Conservation (phyloP, 2,113 vertebrate genomes). For the Neomonachus schauinslandi region DNA sequence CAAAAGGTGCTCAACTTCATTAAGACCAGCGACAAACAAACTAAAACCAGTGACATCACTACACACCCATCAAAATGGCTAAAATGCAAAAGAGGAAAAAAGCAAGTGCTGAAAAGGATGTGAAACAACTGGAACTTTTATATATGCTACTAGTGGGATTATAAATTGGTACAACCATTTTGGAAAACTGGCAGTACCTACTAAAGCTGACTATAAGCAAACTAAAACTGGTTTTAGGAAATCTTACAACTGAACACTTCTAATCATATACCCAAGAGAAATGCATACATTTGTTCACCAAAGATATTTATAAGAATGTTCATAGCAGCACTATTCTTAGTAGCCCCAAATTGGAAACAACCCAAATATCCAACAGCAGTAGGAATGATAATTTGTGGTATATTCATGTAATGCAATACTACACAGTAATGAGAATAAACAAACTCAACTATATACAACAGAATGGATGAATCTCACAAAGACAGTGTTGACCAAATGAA, state of each 20-base stretch:
- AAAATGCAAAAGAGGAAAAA: not conserved
- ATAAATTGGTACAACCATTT: not conserved
- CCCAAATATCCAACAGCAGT: not conserved
- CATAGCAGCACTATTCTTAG: not conserved
- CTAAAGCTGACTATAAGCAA: not conserved
- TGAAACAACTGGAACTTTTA: not conserved
- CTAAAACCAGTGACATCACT: not conserved
- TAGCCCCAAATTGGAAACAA: not conserved
- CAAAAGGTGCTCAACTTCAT: not conserved
- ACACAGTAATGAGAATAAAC: not conserved
- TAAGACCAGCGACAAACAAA: not conserved
- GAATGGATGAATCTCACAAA: not conserved
- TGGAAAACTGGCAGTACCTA: not conserved
- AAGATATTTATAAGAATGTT: conserved; percentile 1
- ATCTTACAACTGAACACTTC: not conserved
- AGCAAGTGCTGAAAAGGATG: not conserved
- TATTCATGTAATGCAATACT: not conserved
- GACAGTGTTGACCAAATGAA: not conserved
- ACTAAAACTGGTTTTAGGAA: not conserved
- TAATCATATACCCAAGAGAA: not conserved
- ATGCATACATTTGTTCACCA: not conserved
- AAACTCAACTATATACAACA: not conserved
- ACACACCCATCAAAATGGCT: not conserved
- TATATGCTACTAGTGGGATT: not conserved
- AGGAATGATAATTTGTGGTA: not conserved